phyloP scores from a whole-genome alignment of 37 sponge, comb jelly and placozoan species.

The Tethya wilhelma region DNA sequence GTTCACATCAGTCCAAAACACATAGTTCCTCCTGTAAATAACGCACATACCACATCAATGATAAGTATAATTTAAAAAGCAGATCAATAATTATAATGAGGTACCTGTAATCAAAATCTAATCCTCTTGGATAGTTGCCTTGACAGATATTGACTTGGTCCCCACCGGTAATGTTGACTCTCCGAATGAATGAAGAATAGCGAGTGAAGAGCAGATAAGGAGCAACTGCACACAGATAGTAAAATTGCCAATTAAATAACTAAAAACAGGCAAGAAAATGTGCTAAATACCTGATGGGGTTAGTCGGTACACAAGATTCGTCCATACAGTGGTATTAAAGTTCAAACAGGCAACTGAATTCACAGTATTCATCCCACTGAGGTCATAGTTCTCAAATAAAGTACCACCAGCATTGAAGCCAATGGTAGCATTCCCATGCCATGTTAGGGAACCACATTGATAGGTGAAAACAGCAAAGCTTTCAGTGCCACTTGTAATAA shows the following conservation, averaged over 20 bases:
- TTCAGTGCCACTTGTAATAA: background rate
- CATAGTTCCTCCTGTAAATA: background rate
- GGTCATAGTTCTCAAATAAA: constrained; percentile 24
- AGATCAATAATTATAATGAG: background rate
- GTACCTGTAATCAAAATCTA: constrained; percentile 7
- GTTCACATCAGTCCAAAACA: background rate
- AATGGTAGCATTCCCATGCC: constrained; percentile 31
- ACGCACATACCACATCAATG: too few species aligned
- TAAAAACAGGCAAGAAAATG: background rate
- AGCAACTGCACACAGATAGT: constrained; percentile 14
- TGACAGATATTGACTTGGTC: background rate
- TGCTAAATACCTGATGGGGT: background rate
- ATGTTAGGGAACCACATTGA: constrained; percentile 14
- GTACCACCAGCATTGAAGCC: constrained; percentile 42
- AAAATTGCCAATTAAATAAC: background rate
- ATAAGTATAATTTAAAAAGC: constrained; percentile 5
- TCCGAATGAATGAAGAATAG: background rate
- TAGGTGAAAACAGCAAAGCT: constrained; percentile 49
- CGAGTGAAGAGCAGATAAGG: constrained; percentile 17
- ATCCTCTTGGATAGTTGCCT: background rate
- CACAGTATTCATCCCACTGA: constrained; percentile 15
- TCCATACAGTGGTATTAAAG: constrained; percentile 2
- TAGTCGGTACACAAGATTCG: constrained; percentile 26
- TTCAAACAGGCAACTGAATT: constrained; percentile 10
- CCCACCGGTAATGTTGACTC: constrained; percentile 3